phyloP scores from a whole-genome alignment of 2,888 invertebrate genomes.

The Andricus quercusramuli region DNA sequence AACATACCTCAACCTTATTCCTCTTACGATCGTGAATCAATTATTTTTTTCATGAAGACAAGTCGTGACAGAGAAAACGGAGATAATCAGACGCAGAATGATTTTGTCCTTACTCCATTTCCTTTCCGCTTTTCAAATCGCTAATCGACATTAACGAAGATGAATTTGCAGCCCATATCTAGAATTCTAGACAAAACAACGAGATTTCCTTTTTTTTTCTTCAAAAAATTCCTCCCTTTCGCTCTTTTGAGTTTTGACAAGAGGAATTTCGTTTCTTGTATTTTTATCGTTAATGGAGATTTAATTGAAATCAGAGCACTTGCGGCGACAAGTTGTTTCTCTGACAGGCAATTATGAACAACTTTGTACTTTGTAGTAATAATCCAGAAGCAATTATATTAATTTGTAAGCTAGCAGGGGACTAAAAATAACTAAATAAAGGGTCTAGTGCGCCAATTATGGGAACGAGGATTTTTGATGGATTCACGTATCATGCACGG shows the following conservation, averaged over 20 bases:
- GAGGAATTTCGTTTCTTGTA: neutral
- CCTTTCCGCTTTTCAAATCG: constrained; percentile 4
- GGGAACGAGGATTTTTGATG: neutral
- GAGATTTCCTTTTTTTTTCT: neutral
- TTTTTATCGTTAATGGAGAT: neutral
- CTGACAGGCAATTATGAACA: neutral
- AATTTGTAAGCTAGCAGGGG: neutral
- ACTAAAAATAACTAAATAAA: neutral
- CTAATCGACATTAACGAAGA: neutral
- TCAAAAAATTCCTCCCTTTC: neutral
- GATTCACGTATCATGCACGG: neutral
- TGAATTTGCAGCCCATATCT: neutral
- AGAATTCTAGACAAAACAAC: neutral
- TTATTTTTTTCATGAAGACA: constrained; percentile 11
- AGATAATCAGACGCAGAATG: constrained; percentile 13
- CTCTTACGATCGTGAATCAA: constrained; percentile 19
- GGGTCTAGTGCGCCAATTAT: neutral
- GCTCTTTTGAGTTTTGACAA: neutral
- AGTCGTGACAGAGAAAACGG: constrained; percentile 30
- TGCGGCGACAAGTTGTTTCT: neutral
- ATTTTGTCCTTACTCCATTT: neutral
- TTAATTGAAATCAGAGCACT: neutral
- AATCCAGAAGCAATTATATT: neutral
- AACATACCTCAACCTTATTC: constrained; percentile 15
- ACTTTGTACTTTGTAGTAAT: neutral